Evolutionary conservation across 1,140 invertebrate species (phyloP).

Genomic region (Palaemon carinicauda): DNA sequence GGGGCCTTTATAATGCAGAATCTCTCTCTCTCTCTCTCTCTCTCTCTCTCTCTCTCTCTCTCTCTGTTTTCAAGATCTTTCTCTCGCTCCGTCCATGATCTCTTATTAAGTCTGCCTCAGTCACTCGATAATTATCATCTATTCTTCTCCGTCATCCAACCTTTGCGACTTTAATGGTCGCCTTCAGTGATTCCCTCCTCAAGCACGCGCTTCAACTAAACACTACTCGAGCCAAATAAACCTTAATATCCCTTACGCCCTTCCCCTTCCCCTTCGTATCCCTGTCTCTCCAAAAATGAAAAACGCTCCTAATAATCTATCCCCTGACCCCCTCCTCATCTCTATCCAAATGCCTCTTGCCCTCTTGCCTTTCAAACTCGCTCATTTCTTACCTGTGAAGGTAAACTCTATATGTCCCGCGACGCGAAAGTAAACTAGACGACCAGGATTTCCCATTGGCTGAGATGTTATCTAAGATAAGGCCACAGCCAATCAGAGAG

Average conservation of each 20-base stretch:
- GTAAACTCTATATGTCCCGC: too few species aligned
- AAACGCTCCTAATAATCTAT: too few species aligned
- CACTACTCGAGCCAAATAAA: neutral
- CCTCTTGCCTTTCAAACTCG: too few species aligned
- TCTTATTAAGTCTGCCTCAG: neutral
- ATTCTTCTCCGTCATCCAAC: neutral
- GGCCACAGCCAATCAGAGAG: too few species aligned
- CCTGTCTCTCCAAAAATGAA: neutral
- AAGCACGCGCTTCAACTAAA: too few species aligned
- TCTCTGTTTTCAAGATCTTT: neutral
- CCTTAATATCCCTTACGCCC: neutral
- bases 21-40: neutral
- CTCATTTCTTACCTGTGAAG: too few species aligned
- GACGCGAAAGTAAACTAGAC: too few species aligned
- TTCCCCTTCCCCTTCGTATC: neutral
- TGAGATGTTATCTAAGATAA: too few species aligned
- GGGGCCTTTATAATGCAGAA: neutral
- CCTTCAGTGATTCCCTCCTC: too few species aligned
- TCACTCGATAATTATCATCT: neutral
- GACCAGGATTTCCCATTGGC: too few species aligned
- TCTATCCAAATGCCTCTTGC: too few species aligned
- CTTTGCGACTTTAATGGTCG: neutral
- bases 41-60: conserved; percentile 5
- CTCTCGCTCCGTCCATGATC: neutral
- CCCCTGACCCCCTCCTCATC: too few species aligned